A percentile compares a stretch with the other conserved stretches of the same genome.
These are phyloP conservation scores for Caenorhabditis sp. DNA, from an alignment of 2,888 invertebrate genomes.

Conservation along the genomic window DNA sequence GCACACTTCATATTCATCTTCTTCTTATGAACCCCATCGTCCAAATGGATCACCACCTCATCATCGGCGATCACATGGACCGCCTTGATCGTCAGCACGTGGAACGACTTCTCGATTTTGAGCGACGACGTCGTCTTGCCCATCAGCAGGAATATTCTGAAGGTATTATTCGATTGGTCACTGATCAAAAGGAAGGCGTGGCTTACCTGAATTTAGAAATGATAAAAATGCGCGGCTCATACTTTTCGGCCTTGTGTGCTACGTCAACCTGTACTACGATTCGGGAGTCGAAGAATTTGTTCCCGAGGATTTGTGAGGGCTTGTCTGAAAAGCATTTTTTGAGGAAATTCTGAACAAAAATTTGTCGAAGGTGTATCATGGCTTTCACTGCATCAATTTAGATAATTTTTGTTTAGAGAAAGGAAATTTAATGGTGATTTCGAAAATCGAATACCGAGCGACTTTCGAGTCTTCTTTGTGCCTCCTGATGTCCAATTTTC, in stretches of 20 bases:
- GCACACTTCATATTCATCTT: slow-evolving; percentile 59
- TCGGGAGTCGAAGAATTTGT: slow-evolving; percentile 82
- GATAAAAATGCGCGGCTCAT: slow-evolving; percentile 77
- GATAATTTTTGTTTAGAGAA: too few species aligned
- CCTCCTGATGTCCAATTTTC: not conserved
- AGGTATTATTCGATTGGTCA: not conserved
- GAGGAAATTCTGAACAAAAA: too few species aligned
- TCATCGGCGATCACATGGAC: slow-evolving; percentile 72
- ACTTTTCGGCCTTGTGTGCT: slow-evolving; percentile 72
- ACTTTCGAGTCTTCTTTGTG: too few species aligned
- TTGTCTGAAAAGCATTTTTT: slow-evolving; percentile 78
- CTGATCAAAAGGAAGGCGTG: too few species aligned
- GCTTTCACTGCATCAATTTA: too few species aligned
- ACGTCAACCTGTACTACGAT: slow-evolving; percentile 73
- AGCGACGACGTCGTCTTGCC: slow-evolving; percentile 77
- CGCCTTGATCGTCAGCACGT: slow-evolving; percentile 77
- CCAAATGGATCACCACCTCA: slow-evolving; percentile 64
- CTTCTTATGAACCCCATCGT: slow-evolving; percentile 64
- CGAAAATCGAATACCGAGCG: too few species aligned
- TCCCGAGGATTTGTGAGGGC: slow-evolving; percentile 78
- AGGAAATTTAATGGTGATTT: too few species aligned
- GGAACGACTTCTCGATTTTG: slow-evolving; percentile 80
- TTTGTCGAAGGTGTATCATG: too few species aligned
- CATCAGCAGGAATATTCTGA: slow-evolving; percentile 77
- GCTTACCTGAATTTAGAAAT: slow-evolving; percentile 78